Conservation (phyloP, 1,140 invertebrate genomes). For the Heliothis subflexa region DNA sequence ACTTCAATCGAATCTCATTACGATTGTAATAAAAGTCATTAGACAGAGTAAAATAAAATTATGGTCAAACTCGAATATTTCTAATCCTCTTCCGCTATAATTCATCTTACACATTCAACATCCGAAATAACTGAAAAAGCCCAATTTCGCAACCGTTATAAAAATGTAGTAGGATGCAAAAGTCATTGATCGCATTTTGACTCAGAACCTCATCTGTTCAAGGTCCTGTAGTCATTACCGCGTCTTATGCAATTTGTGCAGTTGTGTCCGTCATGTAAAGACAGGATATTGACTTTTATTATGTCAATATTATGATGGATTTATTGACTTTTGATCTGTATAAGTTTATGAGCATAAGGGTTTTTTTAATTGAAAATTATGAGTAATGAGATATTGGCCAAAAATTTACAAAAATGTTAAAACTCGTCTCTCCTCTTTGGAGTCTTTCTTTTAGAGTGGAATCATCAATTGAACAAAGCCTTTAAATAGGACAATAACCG, state of each 20-base stretch:
- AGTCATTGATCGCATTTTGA: constrained; percentile 27
- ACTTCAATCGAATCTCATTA: too few relatives aligned
- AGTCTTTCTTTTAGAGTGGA: too few relatives aligned
- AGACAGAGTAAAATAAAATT: too few relatives aligned
- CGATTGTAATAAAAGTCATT: too few relatives aligned
- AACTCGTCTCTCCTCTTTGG: too few relatives aligned
- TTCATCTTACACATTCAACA: constrained; percentile 1
- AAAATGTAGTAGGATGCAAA: neutral
- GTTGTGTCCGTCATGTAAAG: constrained; percentile 48
- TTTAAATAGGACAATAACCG: too few relatives aligned
- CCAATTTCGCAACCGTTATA: constrained; percentile 12
- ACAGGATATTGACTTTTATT: constrained; percentile 51
- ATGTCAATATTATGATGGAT: constrained; percentile 3
- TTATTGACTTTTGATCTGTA: neutral
- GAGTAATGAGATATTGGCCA: too few relatives aligned
- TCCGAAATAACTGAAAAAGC: neutral
- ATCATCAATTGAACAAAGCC: too few relatives aligned
- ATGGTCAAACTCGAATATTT: too few relatives aligned
- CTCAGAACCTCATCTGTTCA: constrained; percentile 3
- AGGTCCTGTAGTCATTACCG: constrained; percentile 6
- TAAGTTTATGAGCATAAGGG: too few relatives aligned
- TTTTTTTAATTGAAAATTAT: too few relatives aligned
- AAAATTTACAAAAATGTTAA: too few relatives aligned
- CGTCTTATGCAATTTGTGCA: constrained; percentile 5
- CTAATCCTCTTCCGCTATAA: neutral